Base-by-base conservation (phyloP, 2,113 vertebrate species). In the Cynocephalus volans region DNA sequence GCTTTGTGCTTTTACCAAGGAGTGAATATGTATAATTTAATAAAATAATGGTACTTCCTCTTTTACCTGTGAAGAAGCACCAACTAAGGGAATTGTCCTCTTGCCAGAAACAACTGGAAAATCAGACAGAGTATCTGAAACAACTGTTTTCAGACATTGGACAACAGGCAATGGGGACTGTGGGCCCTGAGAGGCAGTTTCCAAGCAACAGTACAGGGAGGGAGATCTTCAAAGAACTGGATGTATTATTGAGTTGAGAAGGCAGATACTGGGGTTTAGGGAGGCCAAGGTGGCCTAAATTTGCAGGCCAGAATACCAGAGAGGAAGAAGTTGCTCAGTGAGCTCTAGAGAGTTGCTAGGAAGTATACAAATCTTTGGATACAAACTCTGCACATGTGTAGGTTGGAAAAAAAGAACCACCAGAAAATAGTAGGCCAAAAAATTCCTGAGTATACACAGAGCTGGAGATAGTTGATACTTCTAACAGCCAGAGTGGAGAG, bases 1-100 rank as follows among this genome's bases (percentile, higher is more conserved):
- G 26, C 79, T 95, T 87, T 97, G 58, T 92, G 36, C 24, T 93
- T 75, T 97, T 94, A 93, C 36, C 72, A 88, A n/a, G 54, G 41
- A 41, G 41, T 41, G 41, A 41, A 41, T 41, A 41, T 41, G 41
- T 41, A 41, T 41, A 41, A 72, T 65, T 91, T 96, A 67, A 77
- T 95, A 93, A 90, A 95, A 87, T 79, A 67, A 84, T 48, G 15
- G 5, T 62, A 56, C 45, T 83, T 96, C 56, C 19, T 86, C 62
- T 88, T 90, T 54, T 50, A 19, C 48, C 48, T 19, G 31, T 56
- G 28, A 95, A 84, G 33, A 94, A 94, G 41, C 62, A 13, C n/a
- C 52, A 84, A 45, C 36, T 58, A 72, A 96, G 31, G n/a, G 41
- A 82, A 84, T 72, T 91, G 33, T 87, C 15, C 9, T 76, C 28